Evolutionary conservation across 1,140 invertebrate species (phyloP).

Genomic region (Ceratina japonica): DNA sequence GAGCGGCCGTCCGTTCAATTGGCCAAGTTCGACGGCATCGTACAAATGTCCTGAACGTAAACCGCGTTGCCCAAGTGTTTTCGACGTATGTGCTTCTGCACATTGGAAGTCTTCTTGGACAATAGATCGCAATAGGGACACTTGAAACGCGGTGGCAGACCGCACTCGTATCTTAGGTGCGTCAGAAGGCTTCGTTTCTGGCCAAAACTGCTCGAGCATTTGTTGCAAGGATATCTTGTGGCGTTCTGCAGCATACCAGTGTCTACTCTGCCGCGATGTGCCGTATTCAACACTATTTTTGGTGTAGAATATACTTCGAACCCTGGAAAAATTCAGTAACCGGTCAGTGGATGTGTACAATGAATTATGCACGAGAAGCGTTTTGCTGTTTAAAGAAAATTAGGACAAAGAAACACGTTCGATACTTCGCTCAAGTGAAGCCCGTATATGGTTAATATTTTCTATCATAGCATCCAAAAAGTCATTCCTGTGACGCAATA

Average conservation of each 20-base stretch:
- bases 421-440: neutral
- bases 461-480: too few species aligned
- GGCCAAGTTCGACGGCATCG: neutral
- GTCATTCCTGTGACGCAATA: neutral
- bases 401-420: neutral
- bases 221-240: slow-evolving; percentile 80
- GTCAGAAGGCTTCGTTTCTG: slow-evolving; percentile 79
- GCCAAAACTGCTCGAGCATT: slow-evolving; percentile 80
- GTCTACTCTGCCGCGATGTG: slow-evolving; percentile 23
- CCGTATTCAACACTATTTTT: slow-evolving; percentile 18
- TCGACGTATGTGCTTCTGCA: slow-evolving; percentile 68
- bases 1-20: neutral
- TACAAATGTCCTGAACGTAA: slow-evolving; percentile 58
- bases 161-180: slow-evolving; percentile 80
- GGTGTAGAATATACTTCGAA: slow-evolving; percentile 12
- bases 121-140: slow-evolving; percentile 78
- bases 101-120: slow-evolving; percentile 74
- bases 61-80: slow-evolving; percentile 59
- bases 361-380: too few species aligned
- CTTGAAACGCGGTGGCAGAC: slow-evolving; percentile 80
- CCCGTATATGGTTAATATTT: neutral
- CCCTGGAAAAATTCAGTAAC: slow-evolving; percentile 36
- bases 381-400: neutral
- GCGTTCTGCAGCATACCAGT: slow-evolving; percentile 41
- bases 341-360: neutral